phyloP scores from a whole-genome alignment of 2,113 vertebrate species.

The Oxyura jamaicensis region DNA sequence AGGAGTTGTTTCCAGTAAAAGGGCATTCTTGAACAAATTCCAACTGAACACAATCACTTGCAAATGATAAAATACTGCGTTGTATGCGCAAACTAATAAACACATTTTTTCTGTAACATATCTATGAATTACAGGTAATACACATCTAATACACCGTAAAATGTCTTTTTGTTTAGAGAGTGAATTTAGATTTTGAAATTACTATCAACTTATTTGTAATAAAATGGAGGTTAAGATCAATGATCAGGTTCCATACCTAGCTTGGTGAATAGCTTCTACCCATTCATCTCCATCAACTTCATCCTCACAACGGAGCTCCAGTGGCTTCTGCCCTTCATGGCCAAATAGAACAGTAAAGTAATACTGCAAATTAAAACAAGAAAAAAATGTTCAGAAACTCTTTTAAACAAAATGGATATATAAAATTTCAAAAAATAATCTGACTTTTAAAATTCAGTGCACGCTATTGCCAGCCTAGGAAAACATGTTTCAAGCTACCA shows the following conservation, averaged over 20 bases:
- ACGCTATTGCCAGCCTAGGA: background rate
- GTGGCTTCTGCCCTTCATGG: slow-evolving; percentile 95
- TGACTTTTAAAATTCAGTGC: background rate
- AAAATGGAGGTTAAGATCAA: background rate
- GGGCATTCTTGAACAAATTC: background rate
- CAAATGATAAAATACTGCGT: background rate
- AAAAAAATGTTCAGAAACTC: background rate
- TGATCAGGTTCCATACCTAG: slow-evolving; percentile 81
- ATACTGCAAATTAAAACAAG: slow-evolving; percentile 78
- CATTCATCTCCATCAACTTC: slow-evolving; percentile 93
- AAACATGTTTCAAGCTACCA: background rate
- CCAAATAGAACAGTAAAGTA: slow-evolving; percentile 96
- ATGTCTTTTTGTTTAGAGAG: background rate
- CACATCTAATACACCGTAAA: background rate
- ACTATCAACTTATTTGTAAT: background rate
- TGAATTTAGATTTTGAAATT: background rate
- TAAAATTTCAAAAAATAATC: background rate
- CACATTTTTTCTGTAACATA: background rate
- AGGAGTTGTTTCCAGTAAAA: background rate
- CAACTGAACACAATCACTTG: background rate
- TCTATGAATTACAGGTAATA: background rate
- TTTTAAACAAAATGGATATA: background rate
- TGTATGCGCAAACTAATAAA: background rate
- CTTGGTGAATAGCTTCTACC: slow-evolving; percentile 98
- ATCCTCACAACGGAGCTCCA: slow-evolving; percentile 95